Conservation (phyloP, 2,888 invertebrate species). For the Tenthredo distinguenda region DNA sequence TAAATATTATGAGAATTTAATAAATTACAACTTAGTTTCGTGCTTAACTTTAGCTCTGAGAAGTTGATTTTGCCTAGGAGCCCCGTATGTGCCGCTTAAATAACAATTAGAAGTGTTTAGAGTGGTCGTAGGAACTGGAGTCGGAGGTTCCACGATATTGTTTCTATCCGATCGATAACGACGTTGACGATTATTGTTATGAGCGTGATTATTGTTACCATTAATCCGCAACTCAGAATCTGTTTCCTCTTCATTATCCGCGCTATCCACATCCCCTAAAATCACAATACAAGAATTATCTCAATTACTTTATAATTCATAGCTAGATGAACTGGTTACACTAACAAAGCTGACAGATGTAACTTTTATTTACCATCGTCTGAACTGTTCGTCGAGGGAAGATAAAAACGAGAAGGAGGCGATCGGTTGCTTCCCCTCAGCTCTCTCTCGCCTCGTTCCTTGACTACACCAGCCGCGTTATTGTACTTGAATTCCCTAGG, state of each 20-base stretch:
- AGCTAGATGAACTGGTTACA: not conserved
- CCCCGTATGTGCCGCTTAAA: conserved; percentile 69
- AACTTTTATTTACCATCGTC: conserved; percentile 85
- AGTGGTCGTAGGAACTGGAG: conserved; percentile 60
- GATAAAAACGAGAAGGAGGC: conserved; percentile 80
- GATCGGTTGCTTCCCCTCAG: conserved; percentile 82
- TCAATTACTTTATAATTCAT: conserved; percentile 1
- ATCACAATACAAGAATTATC: conserved; percentile 55
- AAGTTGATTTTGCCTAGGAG: conserved; percentile 71
- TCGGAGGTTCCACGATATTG: conserved; percentile 60
- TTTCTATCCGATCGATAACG: conserved; percentile 67
- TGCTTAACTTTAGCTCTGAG: conserved; percentile 74
- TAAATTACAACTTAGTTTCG: conserved; percentile 73
- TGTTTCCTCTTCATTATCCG: conserved; percentile 84
- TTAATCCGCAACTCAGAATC: conserved; percentile 72
- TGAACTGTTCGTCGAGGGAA: conserved; percentile 91
- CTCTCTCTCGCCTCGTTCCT: conserved; percentile 81
- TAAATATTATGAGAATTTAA: conserved; percentile 32
- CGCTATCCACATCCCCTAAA: conserved; percentile 90
- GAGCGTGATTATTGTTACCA: conserved; percentile 62
- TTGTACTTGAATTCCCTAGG: conserved; percentile 91
- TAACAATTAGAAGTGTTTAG: conserved; percentile 66
- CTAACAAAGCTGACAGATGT: not conserved
- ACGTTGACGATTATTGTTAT: conserved; percentile 60
- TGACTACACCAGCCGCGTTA: conserved; percentile 66